phyloP scores from a whole-genome alignment of 2,888 invertebrate genomes.

The Lapara coniferarum region DNA sequence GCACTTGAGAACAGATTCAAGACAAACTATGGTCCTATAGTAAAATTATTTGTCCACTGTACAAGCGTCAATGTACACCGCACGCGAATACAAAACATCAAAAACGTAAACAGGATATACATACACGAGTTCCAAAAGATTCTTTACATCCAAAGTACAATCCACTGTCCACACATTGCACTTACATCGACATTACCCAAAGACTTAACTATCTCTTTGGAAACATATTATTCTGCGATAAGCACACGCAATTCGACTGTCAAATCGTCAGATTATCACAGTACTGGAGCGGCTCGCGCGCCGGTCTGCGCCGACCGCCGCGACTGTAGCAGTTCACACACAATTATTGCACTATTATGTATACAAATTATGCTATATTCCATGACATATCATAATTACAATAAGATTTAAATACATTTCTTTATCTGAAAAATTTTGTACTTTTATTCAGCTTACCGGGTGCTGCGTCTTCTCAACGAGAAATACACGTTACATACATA shows the following conservation, averaged over 20 bases:
- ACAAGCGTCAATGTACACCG: conserved; percentile 55
- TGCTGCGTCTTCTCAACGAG: conserved; percentile 46
- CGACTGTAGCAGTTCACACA: conserved; percentile 41
- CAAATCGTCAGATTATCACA: conserved; percentile 58
- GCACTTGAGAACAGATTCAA: conserved; percentile 77
- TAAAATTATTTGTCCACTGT: conserved; percentile 62
- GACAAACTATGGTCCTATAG: conserved; percentile 56
- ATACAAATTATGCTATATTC: conserved; percentile 67
- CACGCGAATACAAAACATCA: conserved; percentile 51
- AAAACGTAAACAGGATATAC: conserved; percentile 68
- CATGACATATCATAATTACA: conserved; percentile 58
- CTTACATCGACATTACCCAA: conserved; percentile 61
- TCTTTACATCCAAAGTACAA: conserved; percentile 58
- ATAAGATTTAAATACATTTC: conserved; percentile 60
- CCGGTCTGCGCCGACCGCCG: background rate
- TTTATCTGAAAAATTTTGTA: conserved; percentile 22
- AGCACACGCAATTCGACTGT: conserved; percentile 53
- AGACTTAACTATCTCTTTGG: conserved; percentile 77
- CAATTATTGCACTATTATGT: conserved; percentile 75
- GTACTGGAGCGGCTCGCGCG: conserved; percentile 41
- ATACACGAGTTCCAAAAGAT: conserved; percentile 51
- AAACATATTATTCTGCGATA: conserved; percentile 66
- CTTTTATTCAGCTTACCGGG: conserved; percentile 44
- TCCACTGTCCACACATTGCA: conserved; percentile 59
- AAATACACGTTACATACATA: conserved; percentile 55